Evolutionary conservation across 2,797 vertebrate genomes (phyloP).

Genomic region (Clangula hyemalis): DNA sequence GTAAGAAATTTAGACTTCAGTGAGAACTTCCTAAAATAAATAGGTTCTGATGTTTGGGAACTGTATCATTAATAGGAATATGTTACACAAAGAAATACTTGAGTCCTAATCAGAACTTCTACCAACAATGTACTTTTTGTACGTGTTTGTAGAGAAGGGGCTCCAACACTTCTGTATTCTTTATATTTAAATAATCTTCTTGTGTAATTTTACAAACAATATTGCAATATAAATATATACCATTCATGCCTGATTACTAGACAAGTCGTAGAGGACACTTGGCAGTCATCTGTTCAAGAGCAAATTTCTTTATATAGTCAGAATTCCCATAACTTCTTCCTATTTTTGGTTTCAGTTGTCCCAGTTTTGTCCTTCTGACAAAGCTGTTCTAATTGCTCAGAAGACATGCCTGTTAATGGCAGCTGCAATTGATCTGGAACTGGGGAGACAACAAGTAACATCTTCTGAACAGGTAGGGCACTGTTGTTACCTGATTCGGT

Average conservation of each 20-base stretch:
- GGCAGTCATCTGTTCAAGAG: not conserved
- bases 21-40: not conserved
- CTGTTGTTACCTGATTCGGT: not conserved
- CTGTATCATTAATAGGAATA: not conserved
- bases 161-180: not conserved
- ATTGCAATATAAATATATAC: not conserved
- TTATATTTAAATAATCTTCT: not conserved
- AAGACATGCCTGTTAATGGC: slow-evolving; percentile 92
- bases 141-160: not conserved
- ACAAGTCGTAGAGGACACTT: not conserved
- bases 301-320: not conserved
- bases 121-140: not conserved
- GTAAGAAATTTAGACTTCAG: not conserved
- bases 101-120: not conserved
- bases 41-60: not conserved
- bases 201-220: not conserved
- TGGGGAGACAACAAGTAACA: slow-evolving; percentile 79
- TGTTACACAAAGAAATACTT: not conserved
- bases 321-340: slow-evolving; percentile 44
- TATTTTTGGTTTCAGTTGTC: slow-evolving; percentile 84
- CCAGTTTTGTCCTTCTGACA: slow-evolving; percentile 86
- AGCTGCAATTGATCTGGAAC: slow-evolving; percentile 85
- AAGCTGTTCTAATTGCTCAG: slow-evolving; percentile 86
- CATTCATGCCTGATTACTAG: slow-evolving; percentile 13
- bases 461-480: slow-evolving; percentile 82